Evolutionary conservation across 2,113 vertebrate genomes (phyloP).

Genomic region (Pelusios castaneus): DNA sequence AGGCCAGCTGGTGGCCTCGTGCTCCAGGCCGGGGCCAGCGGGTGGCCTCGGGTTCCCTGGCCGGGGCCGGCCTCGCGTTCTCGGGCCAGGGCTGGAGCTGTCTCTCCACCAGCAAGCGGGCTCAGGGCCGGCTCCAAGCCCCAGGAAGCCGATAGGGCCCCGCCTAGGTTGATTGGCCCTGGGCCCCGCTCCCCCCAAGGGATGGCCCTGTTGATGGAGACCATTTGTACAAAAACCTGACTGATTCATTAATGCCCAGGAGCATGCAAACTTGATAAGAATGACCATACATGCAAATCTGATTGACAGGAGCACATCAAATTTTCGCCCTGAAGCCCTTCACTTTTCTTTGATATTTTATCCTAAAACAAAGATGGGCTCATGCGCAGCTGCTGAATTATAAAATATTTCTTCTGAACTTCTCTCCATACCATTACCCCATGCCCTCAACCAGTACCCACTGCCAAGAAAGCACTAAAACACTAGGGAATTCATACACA

Average conservation of each 20-base stretch:
- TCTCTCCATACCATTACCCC: not conserved
- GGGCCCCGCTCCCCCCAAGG: too few species aligned
- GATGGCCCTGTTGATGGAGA: too few species aligned
- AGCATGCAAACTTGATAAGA: not conserved
- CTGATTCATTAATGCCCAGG: not conserved
- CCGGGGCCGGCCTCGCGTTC: too few species aligned
- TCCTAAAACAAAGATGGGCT: accelerated
- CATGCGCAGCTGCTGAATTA: not conserved
- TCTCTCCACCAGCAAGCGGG: too few species aligned
- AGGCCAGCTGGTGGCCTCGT: too few species aligned
- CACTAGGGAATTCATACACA: not conserved
- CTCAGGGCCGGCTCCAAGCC: too few species aligned
- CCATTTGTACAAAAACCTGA: not conserved
- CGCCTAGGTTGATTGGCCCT: too few species aligned
- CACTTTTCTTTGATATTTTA: not conserved
- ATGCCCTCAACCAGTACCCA: not conserved
- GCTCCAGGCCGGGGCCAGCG: too few species aligned
- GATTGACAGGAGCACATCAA: not conserved
- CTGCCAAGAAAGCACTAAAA: not conserved
- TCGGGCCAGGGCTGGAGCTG: too few species aligned
- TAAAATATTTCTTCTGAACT: not conserved
- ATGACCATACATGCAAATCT: accelerated
- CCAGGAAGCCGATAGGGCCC: too few species aligned
- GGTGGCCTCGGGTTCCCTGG: too few species aligned
- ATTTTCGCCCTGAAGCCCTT: not conserved